Base-by-base conservation (phyloP, 37 sponge, comb jelly and placozoan species). In the Eunapius fragilis region DNA sequence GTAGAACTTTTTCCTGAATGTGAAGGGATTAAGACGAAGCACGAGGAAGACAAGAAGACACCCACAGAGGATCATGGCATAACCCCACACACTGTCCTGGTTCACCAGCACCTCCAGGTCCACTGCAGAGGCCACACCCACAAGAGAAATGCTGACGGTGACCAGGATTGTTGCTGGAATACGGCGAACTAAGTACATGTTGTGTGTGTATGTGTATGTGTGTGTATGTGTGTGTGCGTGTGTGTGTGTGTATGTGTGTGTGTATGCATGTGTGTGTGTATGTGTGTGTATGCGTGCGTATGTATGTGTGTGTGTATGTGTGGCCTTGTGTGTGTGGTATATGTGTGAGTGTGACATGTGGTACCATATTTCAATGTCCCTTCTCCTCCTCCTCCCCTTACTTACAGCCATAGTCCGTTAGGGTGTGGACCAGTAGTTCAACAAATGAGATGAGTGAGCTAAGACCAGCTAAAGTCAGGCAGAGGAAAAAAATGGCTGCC, bases 41-140 rank as follows among this genome's bases (percentile, higher is more conserved):
- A 96, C 94, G 36, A 93, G 19, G 49, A 87, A 82, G 9, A 90
- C 3, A 67, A 92, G 41, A 25, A 90, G 75, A 24, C 71, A 82
- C 32, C 96, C 96, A 22, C 75, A 88, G 48, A 91, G 80, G 37
- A 96, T 76, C 26, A 93, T 72, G n/a, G 88, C 96, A 74, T 89
- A 93, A 0, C 82, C 88, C 96, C 96, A 96, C 69, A 88, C 89
- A 37, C 72, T 58, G 75, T 96, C 96, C 87, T 96, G 90, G 70
- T 87, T 83, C 35, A 87, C 82, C 30, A 86, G 71, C 35, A 93
- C 67, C 2, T 68, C 68, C 32, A 31, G 2, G 30, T 82, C 68
- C 49, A 86, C 68, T 0, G 96, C 86, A 26, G 96, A 93, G 17
- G 83, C 91, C 25, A 84, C 34, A 9, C 93, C 94, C 30, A 93